Evolutionary conservation across 2,113 vertebrate genomes (phyloP), one percentile per base, ranked within the genome.

Genomic region (Hemichromis elongatus): DNA sequence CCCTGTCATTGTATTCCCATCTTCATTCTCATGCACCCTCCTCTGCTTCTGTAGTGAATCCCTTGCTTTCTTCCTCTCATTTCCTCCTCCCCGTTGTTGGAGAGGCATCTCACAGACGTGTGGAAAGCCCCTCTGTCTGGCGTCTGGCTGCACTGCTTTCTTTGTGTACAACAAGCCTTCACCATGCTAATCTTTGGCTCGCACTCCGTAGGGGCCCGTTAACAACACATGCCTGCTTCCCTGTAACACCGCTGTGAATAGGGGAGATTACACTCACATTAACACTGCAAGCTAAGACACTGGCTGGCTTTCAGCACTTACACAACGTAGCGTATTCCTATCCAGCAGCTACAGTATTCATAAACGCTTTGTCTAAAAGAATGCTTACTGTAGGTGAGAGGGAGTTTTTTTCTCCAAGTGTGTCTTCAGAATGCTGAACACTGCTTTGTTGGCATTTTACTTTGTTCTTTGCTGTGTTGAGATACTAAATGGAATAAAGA

Each of bases 221-320:
- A 85, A 89, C 89, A 89, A 86, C 86, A 92, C 87, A 87, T 78
- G 84, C 79, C 79, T 83, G 85, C 77, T 80, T 85, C 77, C 81
- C 56, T 89, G 88, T 53, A 78, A 77, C 52, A 35, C 80, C 53
- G 59, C 83, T 55, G 80, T 92, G 89, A 89, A 86, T 84, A 59
- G 82, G 85, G 81, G 55, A 87, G 91, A 92, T 92, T 91, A 93
- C 85, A 30, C 91, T 92, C 85, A 81, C 88, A 88, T 92, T 92
- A 91, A 79, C 83, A 90, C 82, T 11, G 84, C 8, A 6, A 89
- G 79, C 79, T 79, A 56, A 92, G 87, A 85, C 91, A 63, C 53
- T 82, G 80, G 52, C 45, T 79, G 35, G 59, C 47, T 66, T 57
- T 92, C 79, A 90, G 61, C 80, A 56, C 79, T 87, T 21, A 63